Conservation (phyloP, 2,888 invertebrate genomes). For the Rhaphigaster nebulosa region DNA sequence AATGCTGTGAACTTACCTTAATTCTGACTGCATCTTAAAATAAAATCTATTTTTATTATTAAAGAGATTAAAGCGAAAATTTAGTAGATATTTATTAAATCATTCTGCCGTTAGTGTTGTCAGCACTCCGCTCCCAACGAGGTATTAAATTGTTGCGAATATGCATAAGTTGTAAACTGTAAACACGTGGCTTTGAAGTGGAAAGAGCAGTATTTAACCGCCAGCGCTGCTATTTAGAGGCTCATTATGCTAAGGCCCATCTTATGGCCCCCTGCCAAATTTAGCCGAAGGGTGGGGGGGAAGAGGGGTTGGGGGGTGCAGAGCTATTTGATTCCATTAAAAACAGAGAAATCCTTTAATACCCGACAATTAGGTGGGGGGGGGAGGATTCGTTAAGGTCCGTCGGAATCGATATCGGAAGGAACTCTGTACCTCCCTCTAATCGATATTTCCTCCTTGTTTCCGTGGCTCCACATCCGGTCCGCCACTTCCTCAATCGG, state of each 20-base stretch:
- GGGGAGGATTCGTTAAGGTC: neutral
- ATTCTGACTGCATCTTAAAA: too few species aligned
- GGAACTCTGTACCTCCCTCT: neutral
- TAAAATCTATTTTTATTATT: too few species aligned
- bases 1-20: too few species aligned
- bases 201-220: neutral
- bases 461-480: neutral
- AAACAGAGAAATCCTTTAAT: neutral
- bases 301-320: neutral
- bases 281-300: neutral
- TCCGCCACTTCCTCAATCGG: neutral
- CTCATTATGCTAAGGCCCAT: neutral
- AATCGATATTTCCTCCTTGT: neutral
- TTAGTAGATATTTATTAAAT: too few species aligned
- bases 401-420: neutral
- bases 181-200: too few species aligned
- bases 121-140: too few species aligned
- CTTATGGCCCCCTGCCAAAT: too few species aligned
- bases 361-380: neutral
- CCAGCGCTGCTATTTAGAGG: too few species aligned
- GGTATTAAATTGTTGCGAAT: neutral
- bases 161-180: slow-evolving; percentile 5
- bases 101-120: too few species aligned
- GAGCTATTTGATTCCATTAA: neutral
- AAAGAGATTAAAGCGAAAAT: too few species aligned